Evolutionary conservation across 1,140 invertebrate species (phyloP).

Genomic region (Thaumatotibia leucotreta): DNA sequence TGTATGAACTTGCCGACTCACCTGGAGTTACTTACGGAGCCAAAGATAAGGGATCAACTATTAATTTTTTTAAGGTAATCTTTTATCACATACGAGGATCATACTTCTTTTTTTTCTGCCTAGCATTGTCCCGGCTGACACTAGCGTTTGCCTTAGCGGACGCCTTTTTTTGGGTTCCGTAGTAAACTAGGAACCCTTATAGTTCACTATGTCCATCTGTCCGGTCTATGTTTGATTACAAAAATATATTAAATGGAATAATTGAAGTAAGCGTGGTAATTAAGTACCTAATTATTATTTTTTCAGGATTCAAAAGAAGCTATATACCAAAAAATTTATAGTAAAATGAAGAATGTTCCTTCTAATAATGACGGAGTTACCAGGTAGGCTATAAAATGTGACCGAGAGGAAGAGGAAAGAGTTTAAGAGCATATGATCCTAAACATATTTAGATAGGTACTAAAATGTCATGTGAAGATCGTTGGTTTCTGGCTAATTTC

Average conservation of each 20-base stretch:
- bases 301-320: slow-evolving; percentile 79
- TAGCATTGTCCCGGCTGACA: not conserved
- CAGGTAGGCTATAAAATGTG: slow-evolving; percentile 53
- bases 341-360: slow-evolving; percentile 85
- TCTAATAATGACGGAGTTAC: slow-evolving; percentile 84
- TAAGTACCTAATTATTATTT: slow-evolving; percentile 15
- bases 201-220: too few species aligned
- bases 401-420: too few species aligned
- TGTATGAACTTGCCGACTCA: slow-evolving; percentile 87
- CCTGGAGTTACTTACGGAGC: slow-evolving; percentile 89
- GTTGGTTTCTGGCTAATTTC: too few species aligned
- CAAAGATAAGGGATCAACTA: slow-evolving; percentile 87
- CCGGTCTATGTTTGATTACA: too few species aligned
- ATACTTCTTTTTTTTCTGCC: not conserved
- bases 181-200: too few species aligned
- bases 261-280: not conserved
- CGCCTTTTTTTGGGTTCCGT: too few species aligned
- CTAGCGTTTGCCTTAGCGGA: too few species aligned
- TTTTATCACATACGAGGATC: slow-evolving; percentile 8
- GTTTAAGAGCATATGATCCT: too few species aligned
- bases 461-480: too few species aligned
- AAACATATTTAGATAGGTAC: too few species aligned
- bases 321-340: slow-evolving; percentile 86
- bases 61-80: slow-evolving; percentile 88
- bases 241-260: not conserved